Base-by-base conservation (phyloP, 2,113 vertebrate genomes). In the Spheniscus mendiculus region DNA sequence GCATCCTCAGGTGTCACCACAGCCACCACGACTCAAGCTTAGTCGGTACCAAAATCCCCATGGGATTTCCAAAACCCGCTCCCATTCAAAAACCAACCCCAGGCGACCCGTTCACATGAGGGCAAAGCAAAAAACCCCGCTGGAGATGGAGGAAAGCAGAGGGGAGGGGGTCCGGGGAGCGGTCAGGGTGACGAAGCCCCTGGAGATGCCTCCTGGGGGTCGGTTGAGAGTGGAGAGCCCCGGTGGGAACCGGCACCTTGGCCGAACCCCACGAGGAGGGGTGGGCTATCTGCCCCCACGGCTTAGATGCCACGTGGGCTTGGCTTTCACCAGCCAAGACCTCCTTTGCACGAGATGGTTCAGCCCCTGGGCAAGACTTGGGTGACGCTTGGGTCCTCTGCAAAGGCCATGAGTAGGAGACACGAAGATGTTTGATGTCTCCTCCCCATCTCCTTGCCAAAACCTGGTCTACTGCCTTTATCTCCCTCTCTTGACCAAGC, bases 61-160 rank as follows among this genome's bases (percentile, higher is more conserved):
- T 5, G 12, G 45, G 38, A 59, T 56, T 79, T 32, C 59, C 50
- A 30, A 61, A 88, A 42, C 11, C 12, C 3, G 0, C 15, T 81
- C 29, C 12, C 53, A 38, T 73, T 36, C 49, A 40, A 19, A 36
- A 69, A 8, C 6, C n/a, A 23, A 8, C 9, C 18, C 49, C 1
- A 0, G 14, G 11, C 0, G 1, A 58, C 13, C 15, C 4, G 0
- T n/a, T 63, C 1, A 4, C 29, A 23, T 3, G 19, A 87, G 22
- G 7, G 3, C 29, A 44, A 10, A 26, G 32, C 1, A 0, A 21
- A 38, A 76, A 56, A 4, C 7, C 15, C 25, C 8, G 2, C 22
- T 47, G 82, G 47, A 47, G 21, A 19, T 9, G 22, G 40, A 53
- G 38, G 9, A 73, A 61, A 89, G 34, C 17, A 36, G 38, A 78